Evolutionary conservation across 1,140 invertebrate species (phyloP).

Genomic region (Wiebesia pumilae): DNA sequence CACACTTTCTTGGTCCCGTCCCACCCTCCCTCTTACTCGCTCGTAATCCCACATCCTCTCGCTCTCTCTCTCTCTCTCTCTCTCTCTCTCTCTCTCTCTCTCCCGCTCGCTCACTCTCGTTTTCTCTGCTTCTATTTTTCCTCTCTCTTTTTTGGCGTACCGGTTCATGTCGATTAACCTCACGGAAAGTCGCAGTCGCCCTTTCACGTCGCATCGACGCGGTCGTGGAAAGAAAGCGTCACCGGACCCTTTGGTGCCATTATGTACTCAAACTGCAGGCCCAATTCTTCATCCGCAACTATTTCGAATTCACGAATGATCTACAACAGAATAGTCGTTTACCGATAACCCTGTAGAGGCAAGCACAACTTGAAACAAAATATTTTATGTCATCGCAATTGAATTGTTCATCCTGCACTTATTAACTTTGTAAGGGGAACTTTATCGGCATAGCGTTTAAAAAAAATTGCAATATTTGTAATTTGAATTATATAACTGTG

Average conservation of each 20-base stretch:
- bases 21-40: background rate
- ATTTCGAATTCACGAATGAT: slow-evolving; percentile 83
- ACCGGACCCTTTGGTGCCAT: slow-evolving; percentile 83
- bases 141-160: slow-evolving; percentile 1
- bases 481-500: too few species aligned
- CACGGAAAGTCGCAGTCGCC: background rate
- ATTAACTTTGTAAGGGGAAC: too few species aligned
- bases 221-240: slow-evolving; percentile 79
- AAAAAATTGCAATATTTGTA: too few species aligned
- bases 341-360: background rate
- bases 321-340: slow-evolving; percentile 70
- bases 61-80: background rate
- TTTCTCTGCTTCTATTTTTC: background rate
- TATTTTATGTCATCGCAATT: background rate
- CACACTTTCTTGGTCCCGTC: background rate
- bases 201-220: slow-evolving; percentile 46
- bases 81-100: background rate
- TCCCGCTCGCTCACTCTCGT: background rate
- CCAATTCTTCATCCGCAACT: slow-evolving; percentile 80
- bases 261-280: slow-evolving; percentile 86
- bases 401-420: too few species aligned
- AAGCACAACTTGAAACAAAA: background rate
- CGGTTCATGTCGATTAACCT: slow-evolving; percentile 39
- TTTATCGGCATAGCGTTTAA: too few species aligned
- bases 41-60: background rate